Percentiles rank a stretch among this genome's conserved stretches.
phyloP scores from a whole-genome alignment of 2,888 invertebrate genomes.

The Dyspetes luteomarginatus region DNA sequence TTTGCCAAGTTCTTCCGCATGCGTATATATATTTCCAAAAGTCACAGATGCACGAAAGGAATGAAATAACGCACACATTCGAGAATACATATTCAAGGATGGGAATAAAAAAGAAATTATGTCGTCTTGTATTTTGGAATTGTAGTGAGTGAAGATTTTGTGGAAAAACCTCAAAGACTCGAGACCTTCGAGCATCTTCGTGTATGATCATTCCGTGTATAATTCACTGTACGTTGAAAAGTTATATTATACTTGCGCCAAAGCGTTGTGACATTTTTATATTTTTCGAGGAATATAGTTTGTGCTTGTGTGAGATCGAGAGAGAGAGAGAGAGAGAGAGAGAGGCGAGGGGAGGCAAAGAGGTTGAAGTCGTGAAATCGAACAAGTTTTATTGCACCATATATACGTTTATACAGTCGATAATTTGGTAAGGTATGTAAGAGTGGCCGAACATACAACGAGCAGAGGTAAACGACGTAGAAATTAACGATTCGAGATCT shows the following conservation, averaged over 20 bases:
- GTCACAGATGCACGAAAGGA: constrained; percentile 13
- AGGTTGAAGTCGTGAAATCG: constrained; percentile 51
- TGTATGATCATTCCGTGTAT: constrained; percentile 38
- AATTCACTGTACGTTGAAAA: constrained; percentile 31
- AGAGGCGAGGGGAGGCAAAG: neutral
- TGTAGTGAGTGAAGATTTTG: constrained; percentile 29
- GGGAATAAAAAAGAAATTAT: constrained; percentile 45
- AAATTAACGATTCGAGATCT: constrained; percentile 59
- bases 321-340: constrained; percentile 14
- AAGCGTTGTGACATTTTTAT: constrained; percentile 40
- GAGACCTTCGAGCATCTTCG: neutral
- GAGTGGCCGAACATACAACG: constrained; percentile 13
- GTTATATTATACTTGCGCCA: constrained; percentile 43
- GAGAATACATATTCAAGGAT: constrained; percentile 31
- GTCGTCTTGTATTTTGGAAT: constrained; percentile 42
- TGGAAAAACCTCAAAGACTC: constrained; percentile 23
- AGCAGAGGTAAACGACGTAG: constrained; percentile 52
- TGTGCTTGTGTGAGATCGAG: constrained; percentile 8
- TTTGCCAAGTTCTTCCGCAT: constrained; percentile 19
- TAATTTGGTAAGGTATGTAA: constrained; percentile 3
- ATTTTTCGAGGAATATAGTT: constrained; percentile 51
- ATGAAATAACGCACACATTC: neutral
- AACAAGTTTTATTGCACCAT: constrained; percentile 46
- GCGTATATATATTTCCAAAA: constrained; percentile 11
- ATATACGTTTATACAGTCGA: constrained; percentile 1